Evolutionary conservation across 1,140 invertebrate genomes (phyloP), one percentile per base, ranked within the genome.

Genomic region (Zaprionus capensis): DNA sequence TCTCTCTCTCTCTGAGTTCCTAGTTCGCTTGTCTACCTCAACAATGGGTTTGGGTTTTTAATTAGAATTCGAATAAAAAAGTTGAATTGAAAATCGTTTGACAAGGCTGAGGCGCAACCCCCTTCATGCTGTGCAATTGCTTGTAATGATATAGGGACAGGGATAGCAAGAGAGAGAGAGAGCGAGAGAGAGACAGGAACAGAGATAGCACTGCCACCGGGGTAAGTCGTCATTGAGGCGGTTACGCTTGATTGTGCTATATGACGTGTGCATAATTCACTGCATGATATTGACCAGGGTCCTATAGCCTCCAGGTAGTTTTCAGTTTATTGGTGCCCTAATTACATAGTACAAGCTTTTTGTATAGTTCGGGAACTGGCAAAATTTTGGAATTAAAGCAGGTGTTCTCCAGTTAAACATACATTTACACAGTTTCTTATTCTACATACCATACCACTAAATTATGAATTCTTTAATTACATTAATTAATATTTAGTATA

Each of bases 211-310:
- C 38, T 66, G 55, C 56, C 69, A 72, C n/a, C 1, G 41, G 80
- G 83, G 81, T 84, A 78, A 71, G 51, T 79, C 51, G 58, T 36
- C 53, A 58, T 38, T 41, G 76, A 85, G 84, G 84, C 76, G 85
- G 85, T 90, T 90, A 90, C 79, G 85, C 81, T 80, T 90, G 85
- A 90, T 90, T 90, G 85, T 90, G 81, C 57, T 85, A 66, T 80
- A 91, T 85, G 81, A 85, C 85, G 81, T 90, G 85, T 88, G 73
- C 79, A 75, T 90, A 90, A 76, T 76, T 72, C 74, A 28, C 59
- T 51, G 46, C 46, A 28, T 72, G 61, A 38, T 72, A 65, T 61
- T 65, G 12, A 41, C 46, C 22, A 49, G 68, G 61, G 53, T 72
- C 34, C 6, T 17, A 24, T 34, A 24, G 15, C 36, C n/a, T 49